These are phyloP conservation scores for Bubo blakistoni DNA, from an alignment of 2,113 vertebrate species.

Conservation along the genomic window DNA sequence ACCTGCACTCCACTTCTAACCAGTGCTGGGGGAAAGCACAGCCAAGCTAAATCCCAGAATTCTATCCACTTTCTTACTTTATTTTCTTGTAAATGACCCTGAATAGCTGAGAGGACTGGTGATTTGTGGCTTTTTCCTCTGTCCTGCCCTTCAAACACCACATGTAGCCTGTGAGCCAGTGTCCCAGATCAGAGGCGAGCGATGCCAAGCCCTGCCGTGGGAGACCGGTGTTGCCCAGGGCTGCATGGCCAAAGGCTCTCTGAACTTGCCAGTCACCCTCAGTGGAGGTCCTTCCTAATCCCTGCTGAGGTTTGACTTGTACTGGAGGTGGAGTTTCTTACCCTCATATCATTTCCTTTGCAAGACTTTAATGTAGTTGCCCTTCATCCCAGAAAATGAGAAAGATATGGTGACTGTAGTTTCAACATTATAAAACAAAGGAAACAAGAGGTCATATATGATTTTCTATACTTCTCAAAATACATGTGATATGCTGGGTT, in stretches of 20 bases:
- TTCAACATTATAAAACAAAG: not conserved
- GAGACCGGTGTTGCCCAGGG: rapidly evolving
- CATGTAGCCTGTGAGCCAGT: not conserved
- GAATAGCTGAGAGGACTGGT: not conserved
- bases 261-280: not conserved
- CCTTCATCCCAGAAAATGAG: not conserved
- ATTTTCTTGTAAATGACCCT: not conserved
- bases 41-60: not conserved
- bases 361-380: not conserved
- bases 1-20: not conserved
- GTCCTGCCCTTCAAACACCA: not conserved
- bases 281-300: not conserved
- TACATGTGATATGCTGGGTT: not conserved
- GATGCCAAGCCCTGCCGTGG: not conserved
- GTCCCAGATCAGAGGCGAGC: not conserved
- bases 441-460: not conserved
- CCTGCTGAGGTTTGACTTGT: not conserved
- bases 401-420: not conserved
- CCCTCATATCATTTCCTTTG: not conserved
- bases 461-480: not conserved
- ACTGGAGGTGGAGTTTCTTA: not conserved
- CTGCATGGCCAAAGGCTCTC: not conserved
- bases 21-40: not conserved
- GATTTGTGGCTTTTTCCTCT: not conserved
- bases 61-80: not conserved